Base-by-base conservation (phyloP, 2,113 vertebrate species). In the Diglossa brunneiventris region DNA sequence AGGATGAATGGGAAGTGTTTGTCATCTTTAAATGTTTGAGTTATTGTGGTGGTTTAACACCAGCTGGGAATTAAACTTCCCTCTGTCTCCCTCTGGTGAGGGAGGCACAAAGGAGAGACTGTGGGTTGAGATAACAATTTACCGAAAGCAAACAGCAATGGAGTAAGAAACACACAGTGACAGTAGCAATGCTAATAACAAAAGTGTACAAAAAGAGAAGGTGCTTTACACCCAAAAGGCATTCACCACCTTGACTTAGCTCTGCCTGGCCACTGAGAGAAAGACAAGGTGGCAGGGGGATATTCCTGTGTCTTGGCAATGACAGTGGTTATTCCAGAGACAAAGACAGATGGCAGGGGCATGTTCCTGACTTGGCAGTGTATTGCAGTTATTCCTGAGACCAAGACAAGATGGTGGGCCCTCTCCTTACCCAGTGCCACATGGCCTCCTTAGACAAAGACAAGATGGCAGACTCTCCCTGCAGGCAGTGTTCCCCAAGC, bases 301-400 rank as follows among this genome's bases (percentile, higher is more conserved):
- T 0, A 1, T n/a, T 49, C 42, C 30, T n/a, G 35, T 14, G 18
- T 1, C n/a, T 22, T 8, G 5, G 28, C 42, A 47, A 11, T 27
- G 22, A 33, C 28, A 58, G 42, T 47, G 52, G 15, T 80, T 56
- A 31, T 37, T 67, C 50, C 52, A 3, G 5, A 79, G 49, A 21
- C 37, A 63, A 63, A 64, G 24, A 42, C 59, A 42, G 61, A n/a
- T 21, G 14, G 8, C 4, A 3, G 28, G 14, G 17, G 33, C 18
- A 17, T 2, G 9, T 66, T 35, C 20, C 20, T 35, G 12, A 2
- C 26, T 55, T 22, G 12, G 26, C 33, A 66, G 7, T 7, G 37
- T 17, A 5, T 13, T 2, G 2, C 30, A 41, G 18, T 46, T 68
- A 37, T 56, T 56, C 52, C 63, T 5, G 9, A 22, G 53, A 30